Base-by-base conservation (phyloP, 2,113 vertebrate species). In the Rissa tridactyla region DNA sequence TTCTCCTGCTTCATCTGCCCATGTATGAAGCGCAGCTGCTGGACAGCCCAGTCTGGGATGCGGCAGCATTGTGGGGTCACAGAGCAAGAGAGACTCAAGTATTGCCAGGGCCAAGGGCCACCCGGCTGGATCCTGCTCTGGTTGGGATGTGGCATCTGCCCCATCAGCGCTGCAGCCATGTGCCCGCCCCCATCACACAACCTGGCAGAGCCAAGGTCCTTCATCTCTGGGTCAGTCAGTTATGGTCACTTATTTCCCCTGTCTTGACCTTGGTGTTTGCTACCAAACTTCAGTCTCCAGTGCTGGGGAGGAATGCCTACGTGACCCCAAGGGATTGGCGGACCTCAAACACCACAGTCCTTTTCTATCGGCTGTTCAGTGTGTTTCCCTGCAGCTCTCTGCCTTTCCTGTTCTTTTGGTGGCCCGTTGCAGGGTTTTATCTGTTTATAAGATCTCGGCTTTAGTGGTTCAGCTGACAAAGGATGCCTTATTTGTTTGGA, bases 21-120 rank as follows among this genome's bases (percentile, higher is more conserved):
- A 7, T 0, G 2, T 8, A 4, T 9, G 58, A 29, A n/a, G 18
- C 2, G 0, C 1, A 10, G 55, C 1, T 16, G 51, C 1, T 16
- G 61, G 60, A 11, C 17, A 8, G 14, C 38, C 44, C 38, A 0
- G 2, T 14, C 3, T 64, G 75, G 69, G 4, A 11, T 17, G 47
- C 0, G 0, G 2, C 36, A 15, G 64, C 0, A 0, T 2, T 15
- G 27, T 9, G 65, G 75, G 69, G 20, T 49, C 6, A 1, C 17
- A 18, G 58, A 77, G 62, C 20, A 10, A n/a, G 17, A 32, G 30
- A 55, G 14, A 3, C 1, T 40, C 3, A 2, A 10, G 6, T 12
- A 0, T 16, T 57, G 5, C 32, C 3, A 1, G 16, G 65, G 6
- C 9, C 18, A 30, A 1, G 44, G 75, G 34, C 5, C 5, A 3